These are phyloP conservation scores for Tonatia bakeri DNA, from an alignment of 2,113 vertebrate species.

Conservation along the genomic window DNA sequence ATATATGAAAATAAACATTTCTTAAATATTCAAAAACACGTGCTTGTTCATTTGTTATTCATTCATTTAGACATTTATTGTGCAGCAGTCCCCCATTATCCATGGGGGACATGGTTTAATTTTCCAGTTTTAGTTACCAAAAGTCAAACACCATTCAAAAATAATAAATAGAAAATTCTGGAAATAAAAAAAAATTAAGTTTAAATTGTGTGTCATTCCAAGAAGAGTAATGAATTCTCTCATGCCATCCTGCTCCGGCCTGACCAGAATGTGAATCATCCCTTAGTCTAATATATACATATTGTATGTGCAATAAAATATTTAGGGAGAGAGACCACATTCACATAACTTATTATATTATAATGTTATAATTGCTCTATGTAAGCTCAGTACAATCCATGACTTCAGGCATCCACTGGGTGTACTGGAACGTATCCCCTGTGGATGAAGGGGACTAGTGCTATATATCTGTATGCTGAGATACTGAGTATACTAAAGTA, in stretches of 20 bases:
- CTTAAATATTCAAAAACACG: conserved; percentile 32
- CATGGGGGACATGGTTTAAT: too few species aligned
- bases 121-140: neutral
- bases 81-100: neutral
- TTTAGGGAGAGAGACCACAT: neutral
- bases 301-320: neutral
- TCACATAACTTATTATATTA: neutral
- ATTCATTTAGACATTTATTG: neutral
- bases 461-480: neutral
- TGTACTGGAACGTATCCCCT: neutral
- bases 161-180: neutral
- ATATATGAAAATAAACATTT: conserved; percentile 53
- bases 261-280: neutral
- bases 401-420: neutral
- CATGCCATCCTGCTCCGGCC: neutral
- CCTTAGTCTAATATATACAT: neutral
- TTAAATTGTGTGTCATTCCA: neutral
- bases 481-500: conserved; percentile 9
- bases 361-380: neutral
- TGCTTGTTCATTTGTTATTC: neutral
- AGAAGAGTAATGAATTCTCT: neutral
- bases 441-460: neutral
- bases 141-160: neutral
- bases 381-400: neutral
- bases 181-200: neutral